Evolutionary conservation across 2,113 vertebrate genomes (phyloP).

Genomic region (Cervus canadensis): DNA sequence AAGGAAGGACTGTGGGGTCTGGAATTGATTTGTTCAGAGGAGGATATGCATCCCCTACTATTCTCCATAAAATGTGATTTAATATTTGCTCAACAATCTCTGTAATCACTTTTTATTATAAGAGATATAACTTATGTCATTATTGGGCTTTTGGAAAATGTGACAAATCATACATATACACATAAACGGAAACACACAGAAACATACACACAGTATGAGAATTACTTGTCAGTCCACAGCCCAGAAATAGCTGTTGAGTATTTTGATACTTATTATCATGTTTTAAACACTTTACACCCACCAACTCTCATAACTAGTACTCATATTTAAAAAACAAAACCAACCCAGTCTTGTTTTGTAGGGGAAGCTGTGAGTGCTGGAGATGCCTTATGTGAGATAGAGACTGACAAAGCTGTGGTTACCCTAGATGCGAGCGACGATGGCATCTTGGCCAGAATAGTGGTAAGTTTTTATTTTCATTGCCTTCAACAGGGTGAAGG

Average conservation of each 20-base stretch:
- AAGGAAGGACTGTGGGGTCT: neutral
- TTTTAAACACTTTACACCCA: neutral
- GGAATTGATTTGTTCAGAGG: constrained; percentile 2
- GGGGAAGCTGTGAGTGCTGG: constrained; percentile 91
- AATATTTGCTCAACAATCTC: neutral
- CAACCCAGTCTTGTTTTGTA: constrained; percentile 76
- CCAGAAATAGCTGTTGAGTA: neutral
- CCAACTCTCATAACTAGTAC: neutral
- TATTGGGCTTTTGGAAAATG: constrained; percentile 35
- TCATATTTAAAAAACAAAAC: neutral
- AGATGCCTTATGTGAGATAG: constrained; percentile 95
- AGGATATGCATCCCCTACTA: neutral
- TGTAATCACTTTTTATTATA: constrained; percentile 24
- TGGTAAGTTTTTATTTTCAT: constrained; percentile 84
- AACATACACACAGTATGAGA: neutral
- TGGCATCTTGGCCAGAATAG: constrained; percentile 94
- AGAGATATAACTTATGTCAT: neutral
- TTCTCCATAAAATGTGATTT: constrained; percentile 15
- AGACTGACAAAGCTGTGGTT: constrained; percentile 97
- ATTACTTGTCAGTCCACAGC: neutral
- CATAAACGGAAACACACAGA: neutral
- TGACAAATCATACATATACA: neutral
- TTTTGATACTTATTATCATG: neutral
- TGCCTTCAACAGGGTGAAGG: neutral
- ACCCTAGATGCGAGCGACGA: constrained; percentile 95